Conservation (phyloP, 2,888 invertebrate genomes). For the Mythimna lalbum region DNA sequence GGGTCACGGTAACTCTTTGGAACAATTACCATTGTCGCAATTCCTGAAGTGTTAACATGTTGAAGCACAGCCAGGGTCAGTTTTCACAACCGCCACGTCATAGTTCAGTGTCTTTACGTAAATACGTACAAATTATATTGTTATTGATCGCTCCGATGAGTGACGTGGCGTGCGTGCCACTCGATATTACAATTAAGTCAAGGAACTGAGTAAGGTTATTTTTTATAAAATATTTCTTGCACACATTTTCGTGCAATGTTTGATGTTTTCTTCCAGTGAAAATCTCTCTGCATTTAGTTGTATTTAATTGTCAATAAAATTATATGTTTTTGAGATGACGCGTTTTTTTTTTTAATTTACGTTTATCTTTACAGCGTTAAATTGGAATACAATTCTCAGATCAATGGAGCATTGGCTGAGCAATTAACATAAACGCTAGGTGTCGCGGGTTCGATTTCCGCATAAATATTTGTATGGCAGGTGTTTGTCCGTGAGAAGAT, state of each 20-base stretch:
- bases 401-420: neutral
- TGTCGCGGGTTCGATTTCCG: conserved; percentile 38
- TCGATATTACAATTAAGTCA: conserved; percentile 59
- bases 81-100: conserved; percentile 51
- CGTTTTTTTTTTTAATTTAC: conserved; percentile 9
- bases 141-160: conserved; percentile 51
- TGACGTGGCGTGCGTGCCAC: conserved; percentile 48
- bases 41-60: conserved; percentile 53
- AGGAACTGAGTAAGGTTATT: conserved; percentile 62
- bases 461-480: conserved; percentile 33
- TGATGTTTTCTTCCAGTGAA: conserved; percentile 48
- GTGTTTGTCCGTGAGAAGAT: conserved; percentile 22
- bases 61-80: conserved; percentile 48
- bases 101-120: conserved; percentile 52
- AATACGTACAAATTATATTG: conserved; percentile 53
- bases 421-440: conserved; percentile 4
- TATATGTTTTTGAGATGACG: conserved; percentile 48
- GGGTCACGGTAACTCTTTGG: too few relatives aligned
- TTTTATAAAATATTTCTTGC: conserved; percentile 58
- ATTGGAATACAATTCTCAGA: conserved; percentile 3
- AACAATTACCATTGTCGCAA: conserved; percentile 22
- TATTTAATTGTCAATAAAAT: conserved; percentile 58
- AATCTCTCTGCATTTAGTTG: conserved; percentile 49
- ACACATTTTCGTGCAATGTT: conserved; percentile 55
- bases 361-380: neutral